These are phyloP conservation scores for Carassius auratus DNA, from an alignment of 2,113 vertebrate genomes.

Conservation along the genomic window DNA sequence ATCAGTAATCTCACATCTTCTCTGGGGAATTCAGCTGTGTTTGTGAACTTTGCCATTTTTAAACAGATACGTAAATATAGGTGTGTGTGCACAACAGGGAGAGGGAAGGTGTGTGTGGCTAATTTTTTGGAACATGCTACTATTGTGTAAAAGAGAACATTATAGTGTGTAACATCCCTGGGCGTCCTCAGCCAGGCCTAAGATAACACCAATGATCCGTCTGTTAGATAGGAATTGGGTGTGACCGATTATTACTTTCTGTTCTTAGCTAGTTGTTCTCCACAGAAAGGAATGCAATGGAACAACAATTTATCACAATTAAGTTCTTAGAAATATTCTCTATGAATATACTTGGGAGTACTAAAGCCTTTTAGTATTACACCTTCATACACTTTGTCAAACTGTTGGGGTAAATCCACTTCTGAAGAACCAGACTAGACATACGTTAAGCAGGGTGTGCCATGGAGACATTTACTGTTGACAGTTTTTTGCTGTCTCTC, in stretches of 20 bases:
- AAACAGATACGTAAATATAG: conserved; percentile 14
- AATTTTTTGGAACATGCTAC: conserved; percentile 49
- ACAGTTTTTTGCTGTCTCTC: conserved; percentile 64
- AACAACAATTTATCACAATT: not conserved
- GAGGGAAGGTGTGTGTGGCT: conserved; percentile 15
- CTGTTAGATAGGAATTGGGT: conserved; percentile 40
- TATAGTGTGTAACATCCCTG: conserved; percentile 32
- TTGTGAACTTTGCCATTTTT: conserved; percentile 11
- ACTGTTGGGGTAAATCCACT: conserved; percentile 60
- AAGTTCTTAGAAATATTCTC: not conserved
- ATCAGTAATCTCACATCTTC: conserved; percentile 27
- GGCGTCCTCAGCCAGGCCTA: conserved; percentile 29
- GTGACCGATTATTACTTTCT: not conserved
- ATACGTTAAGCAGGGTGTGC: conserved; percentile 72
- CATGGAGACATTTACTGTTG: conserved; percentile 68
- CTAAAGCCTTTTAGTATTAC: not conserved
- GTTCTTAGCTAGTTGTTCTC: not conserved
- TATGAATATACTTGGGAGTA: not conserved
- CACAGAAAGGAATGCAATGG: not conserved
- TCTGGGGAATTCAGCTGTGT: conserved; percentile 50
- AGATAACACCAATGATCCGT: conserved; percentile 28
- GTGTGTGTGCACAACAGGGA: conserved; percentile 25
- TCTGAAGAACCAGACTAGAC: conserved; percentile 67
- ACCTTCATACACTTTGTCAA: conserved; percentile 67
- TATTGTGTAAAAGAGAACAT: conserved; percentile 14